Base-by-base conservation (phyloP, 37 sponge, comb jelly and placozoan species). In the Crambe crambe region DNA sequence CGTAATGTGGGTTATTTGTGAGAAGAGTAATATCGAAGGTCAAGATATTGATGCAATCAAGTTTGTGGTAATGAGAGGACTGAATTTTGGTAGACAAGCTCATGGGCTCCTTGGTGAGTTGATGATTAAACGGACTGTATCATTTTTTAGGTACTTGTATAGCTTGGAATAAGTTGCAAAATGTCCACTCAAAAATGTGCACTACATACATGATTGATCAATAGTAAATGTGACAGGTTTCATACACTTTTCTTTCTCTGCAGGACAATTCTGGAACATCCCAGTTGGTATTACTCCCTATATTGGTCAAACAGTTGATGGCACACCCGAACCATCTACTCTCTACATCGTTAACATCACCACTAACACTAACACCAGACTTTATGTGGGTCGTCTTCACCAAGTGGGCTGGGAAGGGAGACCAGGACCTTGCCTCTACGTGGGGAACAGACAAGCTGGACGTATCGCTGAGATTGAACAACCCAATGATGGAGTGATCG, bases 201-300 rank as follows among this genome's bases (percentile, higher is more conserved):
- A n/a, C n/a, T n/a, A n/a, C n/a, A n/a, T n/a, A n/a, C n/a, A n/a
- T n/a, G n/a, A n/a, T n/a, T n/a, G n/a, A n/a, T n/a, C n/a, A n/a
- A n/a, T n/a, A n/a, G n/a, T n/a, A n/a, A n/a, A n/a, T n/a, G n/a
- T n/a, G n/a, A n/a, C n/a, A n/a, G n/a, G n/a, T n/a, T n/a, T n/a
- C n/a, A 72, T 68, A 5, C 21, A 8, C 15, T 30, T 4, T n/a
- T 8, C 63, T 18, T 20, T 25, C 36, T 2, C 31, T 39, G 4
- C 74, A 92, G 93, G 89, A 72, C 92, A 92, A 57, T 92, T 92
- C 81, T 92, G 89, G 88, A 92, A 92, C 31, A 51, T 87, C 30
- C 85, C 81, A 20, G 79, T 92, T 20, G 37, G 32, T n/a, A 84
- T 86, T 3, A 26, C 42, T 23, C 64, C 47, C 17, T 91, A 63